These are phyloP conservation scores for Acleris holmiana DNA, from an alignment of 2,888 invertebrate species.

Conservation along the genomic window DNA sequence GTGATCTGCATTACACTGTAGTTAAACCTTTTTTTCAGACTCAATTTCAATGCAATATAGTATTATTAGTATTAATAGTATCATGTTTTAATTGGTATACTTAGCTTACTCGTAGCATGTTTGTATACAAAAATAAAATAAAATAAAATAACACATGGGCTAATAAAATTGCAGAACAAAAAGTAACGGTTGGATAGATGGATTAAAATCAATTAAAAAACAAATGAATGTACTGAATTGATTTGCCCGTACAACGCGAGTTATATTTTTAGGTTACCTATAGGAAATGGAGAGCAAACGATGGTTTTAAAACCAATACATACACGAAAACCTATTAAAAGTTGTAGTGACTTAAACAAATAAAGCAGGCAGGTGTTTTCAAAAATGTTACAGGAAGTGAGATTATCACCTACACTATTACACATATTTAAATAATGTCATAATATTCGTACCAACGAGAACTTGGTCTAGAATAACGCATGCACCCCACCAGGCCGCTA, in stretches of 20 bases:
- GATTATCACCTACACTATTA: conserved; percentile 14
- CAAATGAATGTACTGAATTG: conserved; percentile 43
- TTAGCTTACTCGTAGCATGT: too few species aligned
- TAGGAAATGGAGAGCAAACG: too few species aligned
- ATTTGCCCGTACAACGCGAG: conserved; percentile 51
- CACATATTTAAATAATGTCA: conserved; percentile 65
- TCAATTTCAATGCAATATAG: conserved; percentile 6
- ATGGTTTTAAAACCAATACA: too few species aligned
- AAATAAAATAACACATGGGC: not conserved
- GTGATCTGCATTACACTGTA: conserved; percentile 44
- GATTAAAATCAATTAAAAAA: conserved; percentile 36
- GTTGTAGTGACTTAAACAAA: not conserved
- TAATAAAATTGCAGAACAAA: conserved; percentile 11
- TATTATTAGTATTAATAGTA: too few species aligned
- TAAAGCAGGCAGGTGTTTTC: not conserved
- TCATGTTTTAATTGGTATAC: not conserved
- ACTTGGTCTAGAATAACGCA: conserved; percentile 66
- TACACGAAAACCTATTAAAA: not conserved
- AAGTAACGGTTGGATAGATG: conserved; percentile 18
- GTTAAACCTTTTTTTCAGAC: conserved; percentile 17
- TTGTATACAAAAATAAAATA: too few species aligned
- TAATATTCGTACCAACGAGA: conserved; percentile 65
- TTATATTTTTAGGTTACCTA: conserved; percentile 55
- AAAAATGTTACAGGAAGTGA: not conserved
- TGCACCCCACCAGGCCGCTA: conserved; percentile 67